Evolutionary conservation across 2,797 vertebrate species (phyloP).

Genomic region (Rhodeus uyekii): DNA sequence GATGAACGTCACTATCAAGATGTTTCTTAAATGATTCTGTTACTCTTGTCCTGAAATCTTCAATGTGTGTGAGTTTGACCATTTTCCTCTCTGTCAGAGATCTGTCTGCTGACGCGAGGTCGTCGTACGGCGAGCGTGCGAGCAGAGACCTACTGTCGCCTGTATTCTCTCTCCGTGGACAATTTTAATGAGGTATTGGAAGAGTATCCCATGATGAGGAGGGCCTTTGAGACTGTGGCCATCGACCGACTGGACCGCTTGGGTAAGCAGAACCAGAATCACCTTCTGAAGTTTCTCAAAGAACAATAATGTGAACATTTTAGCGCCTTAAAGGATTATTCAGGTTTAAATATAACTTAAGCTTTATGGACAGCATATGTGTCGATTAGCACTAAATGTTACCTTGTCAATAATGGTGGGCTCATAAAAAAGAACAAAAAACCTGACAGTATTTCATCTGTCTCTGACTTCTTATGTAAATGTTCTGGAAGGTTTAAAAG

Average conservation of each 20-base stretch:
- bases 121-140: constrained; percentile 89
- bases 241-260: constrained; percentile 93
- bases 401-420: background rate
- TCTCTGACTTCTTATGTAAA: background rate
- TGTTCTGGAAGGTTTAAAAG: background rate
- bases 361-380: background rate
- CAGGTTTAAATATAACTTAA: background rate
- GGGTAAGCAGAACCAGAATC: constrained; percentile 69
- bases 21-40: background rate
- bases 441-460: background rate
- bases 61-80: background rate
- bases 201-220: constrained; percentile 95
- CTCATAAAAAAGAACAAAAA: background rate
- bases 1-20: background rate
- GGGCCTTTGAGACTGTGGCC: constrained; percentile 92
- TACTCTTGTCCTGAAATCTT: background rate
- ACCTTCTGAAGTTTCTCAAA: background rate
- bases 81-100: constrained; percentile 72
- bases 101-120: constrained; percentile 89
- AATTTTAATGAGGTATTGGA: constrained; percentile 95
- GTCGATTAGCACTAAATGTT: background rate
- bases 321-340: background rate
- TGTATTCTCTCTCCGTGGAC: constrained; percentile 91
- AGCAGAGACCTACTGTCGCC: constrained; percentile 89
- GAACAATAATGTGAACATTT: background rate